A percentile compares a stretch with the other conserved stretches of the same genome.
These are phyloP conservation scores for Candidula unifasciata DNA, from an alignment of 2,888 invertebrate species.

Conservation along the genomic window DNA sequence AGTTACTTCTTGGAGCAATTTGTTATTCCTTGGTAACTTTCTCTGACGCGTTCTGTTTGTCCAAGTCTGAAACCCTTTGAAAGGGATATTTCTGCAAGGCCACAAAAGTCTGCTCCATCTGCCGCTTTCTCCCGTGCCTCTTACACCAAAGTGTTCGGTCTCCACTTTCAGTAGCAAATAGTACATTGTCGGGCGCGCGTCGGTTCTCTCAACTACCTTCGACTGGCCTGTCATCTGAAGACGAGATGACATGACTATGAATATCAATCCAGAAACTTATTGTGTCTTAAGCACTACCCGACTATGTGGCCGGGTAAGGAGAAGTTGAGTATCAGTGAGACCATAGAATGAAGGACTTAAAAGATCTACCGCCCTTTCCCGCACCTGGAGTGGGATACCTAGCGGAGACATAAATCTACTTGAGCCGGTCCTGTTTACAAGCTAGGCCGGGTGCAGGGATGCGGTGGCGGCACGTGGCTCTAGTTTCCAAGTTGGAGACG, in stretches of 20 bases:
- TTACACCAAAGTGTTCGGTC: background rate
- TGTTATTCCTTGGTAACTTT: no score
- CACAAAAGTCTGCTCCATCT: constrained; percentile 11
- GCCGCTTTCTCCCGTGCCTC: constrained; percentile 1
- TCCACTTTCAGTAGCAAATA: background rate
- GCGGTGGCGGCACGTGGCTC: constrained; percentile 3
- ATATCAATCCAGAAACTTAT: constrained; percentile 2
- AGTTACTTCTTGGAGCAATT: no score
- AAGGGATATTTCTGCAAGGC: background rate
- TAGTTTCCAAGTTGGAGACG: background rate
- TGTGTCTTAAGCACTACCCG: background rate
- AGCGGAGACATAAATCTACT: no score
- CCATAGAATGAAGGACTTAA: background rate
- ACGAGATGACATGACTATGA: constrained; percentile 12
- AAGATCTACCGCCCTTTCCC: constrained; percentile 8
- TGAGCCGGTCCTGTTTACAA: no score
- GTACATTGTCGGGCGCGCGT: background rate
- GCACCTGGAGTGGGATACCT: background rate
- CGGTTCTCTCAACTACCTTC: background rate
- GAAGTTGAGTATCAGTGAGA: background rate
- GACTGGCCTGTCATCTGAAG: background rate
- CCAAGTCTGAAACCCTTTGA: background rate
- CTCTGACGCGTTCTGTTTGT: no score
- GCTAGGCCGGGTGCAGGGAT: background rate
- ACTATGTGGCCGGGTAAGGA: background rate